Base-by-base conservation (phyloP, 2,888 invertebrate genomes). In the Acholoe squamosa region DNA sequence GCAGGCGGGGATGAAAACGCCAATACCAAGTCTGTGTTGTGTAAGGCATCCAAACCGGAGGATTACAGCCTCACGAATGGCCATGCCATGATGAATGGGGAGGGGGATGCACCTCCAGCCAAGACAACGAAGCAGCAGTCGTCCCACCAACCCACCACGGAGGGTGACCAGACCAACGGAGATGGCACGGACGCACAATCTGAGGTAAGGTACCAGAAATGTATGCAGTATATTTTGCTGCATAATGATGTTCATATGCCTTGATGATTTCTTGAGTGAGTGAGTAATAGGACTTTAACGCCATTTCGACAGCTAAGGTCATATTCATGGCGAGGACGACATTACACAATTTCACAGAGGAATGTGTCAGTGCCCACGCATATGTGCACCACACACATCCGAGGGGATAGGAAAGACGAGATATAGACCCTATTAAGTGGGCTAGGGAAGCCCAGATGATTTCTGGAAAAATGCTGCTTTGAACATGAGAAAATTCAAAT, bases 101-200 rank as follows among this genome's bases (percentile, higher is more conserved):
- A 34, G 28, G 31, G 88, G 56, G 22, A 28, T n/a, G 71, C 19
- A 5, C 5, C 71, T 5, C n/a, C 0, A 25, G 25, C 5, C 71
- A 14, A n/a, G 25, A 71, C 52, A 34, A 52, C 0, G 56, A 52
- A 33, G 54, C 25, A 52, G 31, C 88, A n/a, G 67, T 34, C 22
- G 67, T 34, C 67, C 22, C n/a, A 71, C 31, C 89, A 71, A 0
- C 14, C 77, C 16, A n/a, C 71, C 25, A 25, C 28, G 33, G 80
- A 22, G 33, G 28, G 76, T 25, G 76, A 76, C 3, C 77, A 52
- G 25, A 71, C 34, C 28, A 77, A 89, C 54, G 80, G 51, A 25
- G 76, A 77, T 54, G 52, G 33, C 89, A 71, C 67, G 1, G 89
- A 89, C n/a, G 89, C 89, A 33, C 89, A 89, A 28, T 89, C 89